These are phyloP conservation scores for Aurelia coerulea DNA, from an alignment of 30 jellyfish, hydroid and myxozoan species.

Conservation along the genomic window DNA sequence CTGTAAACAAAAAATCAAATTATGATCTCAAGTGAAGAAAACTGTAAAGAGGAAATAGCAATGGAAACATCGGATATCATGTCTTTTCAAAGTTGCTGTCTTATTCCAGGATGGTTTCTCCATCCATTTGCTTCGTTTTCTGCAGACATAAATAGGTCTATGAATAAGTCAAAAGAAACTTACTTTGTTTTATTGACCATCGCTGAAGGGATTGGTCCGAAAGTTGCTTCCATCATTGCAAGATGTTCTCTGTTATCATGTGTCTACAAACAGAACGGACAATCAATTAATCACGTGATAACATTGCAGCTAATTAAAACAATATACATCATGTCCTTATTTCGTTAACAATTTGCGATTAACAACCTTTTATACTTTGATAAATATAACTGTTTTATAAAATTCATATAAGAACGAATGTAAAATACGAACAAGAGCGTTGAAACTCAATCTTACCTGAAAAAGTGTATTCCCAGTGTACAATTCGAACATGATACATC, in stretches of 20 bases:
- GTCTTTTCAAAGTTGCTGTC: too few relatives aligned
- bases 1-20: conserved; percentile 26
- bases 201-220: conserved; percentile 82
- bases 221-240: conserved; percentile 97
- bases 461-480: conserved; percentile 93
- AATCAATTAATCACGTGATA: not conserved
- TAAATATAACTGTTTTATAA: too few relatives aligned
- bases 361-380: too few relatives aligned
- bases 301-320: too few relatives aligned
- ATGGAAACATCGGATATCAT: too few relatives aligned
- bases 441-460: conserved; percentile 79
- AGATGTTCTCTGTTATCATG: conserved; percentile 96
- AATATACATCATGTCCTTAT: too few relatives aligned
- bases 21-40: not conserved
- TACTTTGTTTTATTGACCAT: conserved; percentile 80
- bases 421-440: too few relatives aligned
- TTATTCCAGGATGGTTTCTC: too few relatives aligned
- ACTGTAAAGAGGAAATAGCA: not conserved
- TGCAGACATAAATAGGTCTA: too few relatives aligned
- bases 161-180: not conserved
- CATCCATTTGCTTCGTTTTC: too few relatives aligned
- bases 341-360: too few relatives aligned
- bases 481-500: conserved; percentile 89
- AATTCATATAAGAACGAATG: too few relatives aligned
- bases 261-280: conserved; percentile 54